These are phyloP conservation scores for Gorsachius magnificus DNA, from an alignment of 2,797 vertebrate species.

Conservation along the genomic window DNA sequence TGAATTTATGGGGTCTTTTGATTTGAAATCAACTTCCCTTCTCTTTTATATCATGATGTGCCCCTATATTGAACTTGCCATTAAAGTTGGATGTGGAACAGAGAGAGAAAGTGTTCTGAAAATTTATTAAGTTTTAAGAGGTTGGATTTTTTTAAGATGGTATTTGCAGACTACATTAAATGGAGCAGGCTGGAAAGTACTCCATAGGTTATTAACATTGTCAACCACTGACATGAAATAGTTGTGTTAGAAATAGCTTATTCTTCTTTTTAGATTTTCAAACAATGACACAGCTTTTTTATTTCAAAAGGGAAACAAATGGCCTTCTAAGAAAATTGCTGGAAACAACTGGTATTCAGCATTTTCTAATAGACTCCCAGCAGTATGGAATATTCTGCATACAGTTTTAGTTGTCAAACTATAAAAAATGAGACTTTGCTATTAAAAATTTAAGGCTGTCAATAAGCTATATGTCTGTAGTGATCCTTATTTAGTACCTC, in stretches of 20 bases:
- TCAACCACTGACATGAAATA: neutral
- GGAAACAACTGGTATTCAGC: neutral
- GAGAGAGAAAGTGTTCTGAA: neutral
- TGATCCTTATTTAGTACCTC: neutral
- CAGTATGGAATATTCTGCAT: neutral
- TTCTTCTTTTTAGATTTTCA: neutral
- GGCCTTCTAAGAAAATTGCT: neutral
- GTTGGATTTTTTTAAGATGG: neutral
- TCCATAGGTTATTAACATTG: neutral
- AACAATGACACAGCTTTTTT: neutral
- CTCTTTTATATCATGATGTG: neutral
- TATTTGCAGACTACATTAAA: neutral
- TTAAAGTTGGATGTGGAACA: neutral
- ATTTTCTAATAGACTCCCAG: neutral
- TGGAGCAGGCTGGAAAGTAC: neutral
- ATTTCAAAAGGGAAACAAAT: neutral
- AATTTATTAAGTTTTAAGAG: neutral
- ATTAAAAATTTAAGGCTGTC: neutral
- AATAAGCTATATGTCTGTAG: neutral
- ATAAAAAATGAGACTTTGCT: neutral
- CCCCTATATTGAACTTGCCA: neutral
- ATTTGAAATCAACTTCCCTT: neutral
- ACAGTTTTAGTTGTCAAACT: neutral
- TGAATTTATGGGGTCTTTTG: neutral
- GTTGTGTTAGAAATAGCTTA: neutral